These are phyloP conservation scores for Brachyptera risi DNA, from an alignment of 2,888 invertebrate genomes.

Conservation along the genomic window DNA sequence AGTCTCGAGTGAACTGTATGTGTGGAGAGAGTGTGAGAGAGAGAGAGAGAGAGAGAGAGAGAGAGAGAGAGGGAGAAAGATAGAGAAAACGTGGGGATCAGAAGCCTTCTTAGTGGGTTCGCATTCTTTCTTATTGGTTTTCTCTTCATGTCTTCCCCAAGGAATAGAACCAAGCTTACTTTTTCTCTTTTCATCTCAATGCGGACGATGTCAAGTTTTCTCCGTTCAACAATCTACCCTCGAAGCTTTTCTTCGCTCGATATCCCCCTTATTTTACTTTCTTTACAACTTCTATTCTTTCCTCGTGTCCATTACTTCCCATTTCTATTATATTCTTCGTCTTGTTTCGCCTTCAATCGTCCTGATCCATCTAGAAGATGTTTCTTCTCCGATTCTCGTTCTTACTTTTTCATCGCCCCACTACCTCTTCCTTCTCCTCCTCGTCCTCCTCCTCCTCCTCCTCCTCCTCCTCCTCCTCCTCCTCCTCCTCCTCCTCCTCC, in stretches of 20 bases:
- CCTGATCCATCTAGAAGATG: conserved; percentile 8
- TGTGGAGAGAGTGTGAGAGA: too few relatives aligned
- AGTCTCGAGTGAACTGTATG: conserved; percentile 11
- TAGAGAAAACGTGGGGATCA: conserved; percentile 4
- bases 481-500: not conserved
- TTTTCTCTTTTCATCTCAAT: conserved; percentile 1
- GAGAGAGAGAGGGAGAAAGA: too few relatives aligned
- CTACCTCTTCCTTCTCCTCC: not conserved
- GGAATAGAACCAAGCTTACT: conserved; percentile 1
- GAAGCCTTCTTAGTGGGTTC: conserved; percentile 13
- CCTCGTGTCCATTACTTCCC: conserved; percentile 18
- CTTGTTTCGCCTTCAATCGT: conserved; percentile 1
- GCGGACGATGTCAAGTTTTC: not conserved
- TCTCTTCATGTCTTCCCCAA: conserved; percentile 18
- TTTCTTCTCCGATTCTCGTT: conserved; percentile 7
- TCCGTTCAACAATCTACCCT: conserved; percentile 8
- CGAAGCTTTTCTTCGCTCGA: conserved; percentile 18
- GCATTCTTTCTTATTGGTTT: conserved; percentile 21
- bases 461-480: too few relatives aligned
- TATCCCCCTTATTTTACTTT: conserved; percentile 21
- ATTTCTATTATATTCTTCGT: conserved; percentile 5
- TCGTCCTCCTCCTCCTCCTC: too few relatives aligned
- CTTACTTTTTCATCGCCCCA: not conserved
- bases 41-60: too few relatives aligned
- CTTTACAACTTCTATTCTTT: conserved; percentile 17